Percentiles rank a stretch among this genome's conserved stretches.
phyloP scores from a whole-genome alignment of 2,888 invertebrate species.

The Lathronympha strigana region DNA sequence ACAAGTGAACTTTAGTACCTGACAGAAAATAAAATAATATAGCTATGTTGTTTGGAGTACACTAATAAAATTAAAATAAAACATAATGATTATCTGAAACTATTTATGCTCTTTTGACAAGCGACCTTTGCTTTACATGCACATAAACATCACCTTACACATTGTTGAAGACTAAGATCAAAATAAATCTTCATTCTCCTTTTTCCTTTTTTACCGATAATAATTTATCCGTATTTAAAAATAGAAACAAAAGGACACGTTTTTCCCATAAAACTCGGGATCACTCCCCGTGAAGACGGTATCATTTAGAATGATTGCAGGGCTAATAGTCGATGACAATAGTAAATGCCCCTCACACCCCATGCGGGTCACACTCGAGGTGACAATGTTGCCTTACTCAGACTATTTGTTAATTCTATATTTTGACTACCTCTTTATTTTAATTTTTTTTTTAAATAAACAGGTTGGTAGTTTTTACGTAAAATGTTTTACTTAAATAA shows the following conservation, averaged over 20 bases:
- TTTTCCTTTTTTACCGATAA: neutral
- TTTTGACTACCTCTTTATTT: too few species aligned
- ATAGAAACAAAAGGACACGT: constrained; percentile 19
- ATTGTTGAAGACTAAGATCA: too few species aligned
- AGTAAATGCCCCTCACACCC: constrained; percentile 60
- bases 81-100: too few species aligned
- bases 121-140: too few species aligned
- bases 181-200: neutral
- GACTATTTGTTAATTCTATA: constrained; percentile 37
- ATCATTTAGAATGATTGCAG: constrained; percentile 56
- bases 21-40: too few species aligned
- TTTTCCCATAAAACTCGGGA: constrained; percentile 57
- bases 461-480: too few species aligned
- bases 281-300: constrained; percentile 58
- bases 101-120: too few species aligned
- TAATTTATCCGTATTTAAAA: neutral
- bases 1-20: too few species aligned
- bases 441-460: neutral
- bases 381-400: constrained; percentile 33
- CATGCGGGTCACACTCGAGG: constrained; percentile 62
- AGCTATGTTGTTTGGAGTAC: too few species aligned
- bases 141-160: too few species aligned
- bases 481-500: too few species aligned
- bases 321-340: constrained; percentile 72
- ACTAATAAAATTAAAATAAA: too few species aligned